phyloP scores from a whole-genome alignment of 2,797 vertebrate species.

The Champsocephalus gunnari region DNA sequence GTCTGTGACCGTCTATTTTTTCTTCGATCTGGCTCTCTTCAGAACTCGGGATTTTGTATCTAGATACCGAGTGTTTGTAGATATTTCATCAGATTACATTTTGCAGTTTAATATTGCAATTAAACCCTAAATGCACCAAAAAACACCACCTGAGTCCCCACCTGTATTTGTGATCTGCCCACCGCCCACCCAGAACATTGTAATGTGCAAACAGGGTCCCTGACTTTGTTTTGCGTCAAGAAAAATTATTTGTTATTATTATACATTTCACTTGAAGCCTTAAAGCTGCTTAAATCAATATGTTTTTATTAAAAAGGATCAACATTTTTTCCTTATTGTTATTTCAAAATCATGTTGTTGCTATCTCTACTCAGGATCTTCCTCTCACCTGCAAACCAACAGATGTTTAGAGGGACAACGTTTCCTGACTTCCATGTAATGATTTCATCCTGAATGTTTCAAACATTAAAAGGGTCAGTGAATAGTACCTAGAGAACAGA shows the following conservation, averaged over 20 bases:
- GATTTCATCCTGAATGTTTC: slow-evolving; percentile 11
- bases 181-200: background rate
- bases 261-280: background rate
- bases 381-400: background rate
- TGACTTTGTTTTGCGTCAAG: background rate
- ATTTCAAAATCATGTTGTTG: background rate
- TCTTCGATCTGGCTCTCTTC: slow-evolving; percentile 1
- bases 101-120: no score
- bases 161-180: slow-evolving; percentile 5
- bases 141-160: background rate
- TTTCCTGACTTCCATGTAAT: background rate
- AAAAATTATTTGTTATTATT: background rate
- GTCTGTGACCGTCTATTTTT: background rate
- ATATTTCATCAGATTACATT: slow-evolving; percentile 38
- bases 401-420: background rate
- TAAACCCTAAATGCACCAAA: slow-evolving; percentile 11
- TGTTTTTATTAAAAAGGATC: background rate
- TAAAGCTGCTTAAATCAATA: background rate
- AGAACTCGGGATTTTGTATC: background rate
- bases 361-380: background rate
- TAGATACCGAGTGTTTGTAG: slow-evolving; percentile 11
- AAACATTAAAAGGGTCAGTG: no score
- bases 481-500: no score
- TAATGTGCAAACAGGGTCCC: slow-evolving; percentile 2
- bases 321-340: background rate